Base-by-base conservation (phyloP, 2,888 invertebrate species). In the Lepidonotus clava region DNA sequence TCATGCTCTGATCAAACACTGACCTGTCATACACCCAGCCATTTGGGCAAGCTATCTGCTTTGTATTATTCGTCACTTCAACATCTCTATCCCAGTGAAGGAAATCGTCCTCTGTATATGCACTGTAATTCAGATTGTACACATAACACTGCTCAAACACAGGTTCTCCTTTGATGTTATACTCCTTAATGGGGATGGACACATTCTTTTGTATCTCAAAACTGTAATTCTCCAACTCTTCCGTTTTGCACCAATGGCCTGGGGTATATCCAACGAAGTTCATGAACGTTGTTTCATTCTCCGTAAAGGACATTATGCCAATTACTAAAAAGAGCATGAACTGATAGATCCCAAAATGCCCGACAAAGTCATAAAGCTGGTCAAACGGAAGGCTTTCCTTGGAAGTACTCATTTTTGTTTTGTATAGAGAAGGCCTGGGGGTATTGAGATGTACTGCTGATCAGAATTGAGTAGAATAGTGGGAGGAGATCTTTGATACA, bases 21-120 rank as follows among this genome's bases (percentile, higher is more conserved):
- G 80, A 80, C 80, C 28, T 18, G 32, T 80, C 80, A 80, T 80
- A 80, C 24, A 32, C 51, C 80, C 80, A 80, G 0, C 80, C 80
- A 46, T 41, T 21, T 18, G 1, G n/a, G 28, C 80, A 80, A 32
- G 11, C 14, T 6, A 51, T 34, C 0, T 0, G 1, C 8, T 18
- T 32, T 8, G 46, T 46, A 46, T 32, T 18, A 28, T 46, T 80
- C 11, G 51, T 41, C 8, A 80, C 11, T 28, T 46, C 28, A 24
- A 28, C 32, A 46, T 21, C 21, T 18, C 24, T 18, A 28, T 80
- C 28, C 80, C 80, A 80, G n/a, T 24, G 11, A 21, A 18, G 14
- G 28, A 80, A 46, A 46, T 80, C 80, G 14, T 41, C 80, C 1
- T 1, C 14, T 8, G 4, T 2, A 28, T 28, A 80, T 1, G 11